Evolutionary conservation across 92 coral and sea anemone genomes (phyloP).

Genomic region (Pocillopora meandrina): DNA sequence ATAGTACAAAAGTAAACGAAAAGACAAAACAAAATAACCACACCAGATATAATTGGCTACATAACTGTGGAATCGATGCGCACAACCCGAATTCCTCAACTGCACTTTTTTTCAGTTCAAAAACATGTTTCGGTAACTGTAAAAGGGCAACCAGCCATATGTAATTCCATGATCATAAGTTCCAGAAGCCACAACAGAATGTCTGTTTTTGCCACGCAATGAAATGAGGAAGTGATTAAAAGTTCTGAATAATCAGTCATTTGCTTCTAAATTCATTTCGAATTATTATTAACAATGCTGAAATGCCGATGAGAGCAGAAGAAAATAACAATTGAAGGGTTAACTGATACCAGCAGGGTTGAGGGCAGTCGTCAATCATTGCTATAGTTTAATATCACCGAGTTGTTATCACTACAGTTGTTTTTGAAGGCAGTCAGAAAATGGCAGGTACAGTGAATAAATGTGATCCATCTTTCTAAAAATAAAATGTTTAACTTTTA

Average conservation of each 20-base stretch:
- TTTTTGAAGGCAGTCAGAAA: too few relatives aligned
- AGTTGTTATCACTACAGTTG: too few relatives aligned
- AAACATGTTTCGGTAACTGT: background rate
- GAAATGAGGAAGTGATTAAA: conserved; percentile 2
- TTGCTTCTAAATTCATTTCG: background rate
- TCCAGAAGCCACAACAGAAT: background rate
- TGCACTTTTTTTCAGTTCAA: too few relatives aligned
- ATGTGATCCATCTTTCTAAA: too few relatives aligned
- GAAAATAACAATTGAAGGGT: background rate
- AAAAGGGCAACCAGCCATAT: background rate
- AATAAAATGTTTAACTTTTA: too few relatives aligned
- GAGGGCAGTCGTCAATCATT: too few relatives aligned
- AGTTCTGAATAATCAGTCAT: background rate
- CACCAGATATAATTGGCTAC: too few relatives aligned
- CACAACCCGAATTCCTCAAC: background rate
- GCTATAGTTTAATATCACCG: too few relatives aligned
- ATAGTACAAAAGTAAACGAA: background rate
- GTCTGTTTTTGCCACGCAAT: background rate
- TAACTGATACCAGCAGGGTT: background rate
- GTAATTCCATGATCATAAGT: background rate
- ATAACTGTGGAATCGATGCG: background rate
- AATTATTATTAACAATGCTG: background rate
- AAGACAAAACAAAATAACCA: too few relatives aligned
- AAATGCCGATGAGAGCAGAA: background rate
- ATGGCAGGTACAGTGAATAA: too few relatives aligned